Evolutionary conservation across 2,888 invertebrate genomes (phyloP).

Genomic region (Acrocera orbiculus): DNA sequence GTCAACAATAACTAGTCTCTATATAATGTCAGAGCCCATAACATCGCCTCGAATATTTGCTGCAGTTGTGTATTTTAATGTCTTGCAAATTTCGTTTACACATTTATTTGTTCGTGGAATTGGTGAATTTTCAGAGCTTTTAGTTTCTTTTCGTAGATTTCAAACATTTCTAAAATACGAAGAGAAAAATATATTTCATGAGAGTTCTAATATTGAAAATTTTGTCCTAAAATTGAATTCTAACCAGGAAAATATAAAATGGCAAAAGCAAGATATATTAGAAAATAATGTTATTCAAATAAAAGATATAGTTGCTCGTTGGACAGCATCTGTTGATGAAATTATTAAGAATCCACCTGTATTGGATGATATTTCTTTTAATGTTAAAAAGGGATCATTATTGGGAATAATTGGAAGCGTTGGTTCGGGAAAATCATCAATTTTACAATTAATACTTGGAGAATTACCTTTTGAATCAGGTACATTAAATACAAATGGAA

Average conservation of each 20-base stretch:
- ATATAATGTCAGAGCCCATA: constrained; percentile 44
- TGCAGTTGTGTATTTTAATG: constrained; percentile 36
- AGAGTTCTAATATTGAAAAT: no score
- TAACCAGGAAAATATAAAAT: constrained; percentile 16
- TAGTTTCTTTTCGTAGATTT: constrained; percentile 55
- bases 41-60: constrained; percentile 45
- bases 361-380: constrained; percentile 36
- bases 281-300: no score
- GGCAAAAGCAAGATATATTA: constrained; percentile 2
- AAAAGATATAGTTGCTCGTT: constrained; percentile 4
- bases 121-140: constrained; percentile 60
- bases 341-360: constrained; percentile 21
- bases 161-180: constrained; percentile 31
- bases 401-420: constrained; percentile 59
- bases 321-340: background rate
- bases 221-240: no score
- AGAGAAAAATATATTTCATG: constrained; percentile 21
- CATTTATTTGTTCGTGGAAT: constrained; percentile 47
- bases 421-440: constrained; percentile 54
- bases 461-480: constrained; percentile 44
- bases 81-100: constrained; percentile 38
- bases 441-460: constrained; percentile 50
- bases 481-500: constrained; percentile 41
- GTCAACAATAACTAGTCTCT: constrained; percentile 51
- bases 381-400: constrained; percentile 38